Base-by-base conservation (phyloP, 2,113 vertebrate genomes). In the Sinocyclocheilus rhinocerous region DNA sequence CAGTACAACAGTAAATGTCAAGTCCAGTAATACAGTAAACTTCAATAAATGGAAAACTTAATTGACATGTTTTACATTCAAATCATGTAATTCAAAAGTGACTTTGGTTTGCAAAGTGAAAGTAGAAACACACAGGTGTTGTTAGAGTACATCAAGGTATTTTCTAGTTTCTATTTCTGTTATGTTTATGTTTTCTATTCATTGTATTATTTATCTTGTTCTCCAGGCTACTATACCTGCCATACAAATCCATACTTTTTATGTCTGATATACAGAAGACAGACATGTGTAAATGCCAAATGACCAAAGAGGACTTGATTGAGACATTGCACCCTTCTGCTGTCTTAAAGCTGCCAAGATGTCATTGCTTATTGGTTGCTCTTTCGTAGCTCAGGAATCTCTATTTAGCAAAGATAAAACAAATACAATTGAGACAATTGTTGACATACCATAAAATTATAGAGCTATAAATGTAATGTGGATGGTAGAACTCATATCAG, bases 61-160 rank as follows among this genome's bases (percentile, higher is more conserved):
- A 79, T 59, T 79, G 36, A 39, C 55, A 78, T 57, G 50, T 52
- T 59, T 59, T 39, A 36, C 29, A 76, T 76, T 55, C 75, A 76
- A 76, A 76, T 52, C 48, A 9, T 22, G 1, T 29, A 16, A 76
- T 26, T 8, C 5, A 76, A 45, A 48, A 50, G 2, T 24, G 22
- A 76, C 45, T 76, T 76, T 76, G 73, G 73, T 50, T 76, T 77
- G 76, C 24, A 77, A 55, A 77, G 15, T 29, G 15, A 76, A 76
- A 76, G 3, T 26, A 1, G 0, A 20, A 57, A 6, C 0, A 16
- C 1, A 1, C 52, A 39, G 11, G 50, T 13, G 36, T 78, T 20
- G 10, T 16, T 72, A 52, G 2, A 52, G 50, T 1, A 78, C 52
- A 36, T 77, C 16, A n/a, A 36, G 2, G 52, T 18, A 36, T n/a